Conservation (phyloP, 1,140 invertebrate species). For the Lepidurus couesii region DNA sequence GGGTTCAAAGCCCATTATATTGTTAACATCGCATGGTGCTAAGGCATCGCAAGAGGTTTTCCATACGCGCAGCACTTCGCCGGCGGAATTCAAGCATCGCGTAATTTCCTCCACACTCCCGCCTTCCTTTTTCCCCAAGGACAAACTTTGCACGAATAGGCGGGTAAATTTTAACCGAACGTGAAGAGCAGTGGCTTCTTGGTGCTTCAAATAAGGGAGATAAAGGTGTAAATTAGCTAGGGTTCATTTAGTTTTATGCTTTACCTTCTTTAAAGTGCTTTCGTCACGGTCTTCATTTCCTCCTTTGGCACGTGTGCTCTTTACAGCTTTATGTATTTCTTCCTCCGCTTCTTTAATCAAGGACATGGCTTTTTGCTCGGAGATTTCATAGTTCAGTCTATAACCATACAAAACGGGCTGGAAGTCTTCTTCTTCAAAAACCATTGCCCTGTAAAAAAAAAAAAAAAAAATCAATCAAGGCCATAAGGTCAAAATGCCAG, state of each 20-base stretch:
- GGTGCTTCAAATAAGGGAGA: conserved; percentile 28
- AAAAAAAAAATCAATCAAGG: conserved; percentile 9
- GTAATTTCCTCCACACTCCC: conserved; percentile 32
- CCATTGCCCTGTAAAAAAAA: conserved; percentile 57
- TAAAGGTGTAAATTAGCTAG: background rate
- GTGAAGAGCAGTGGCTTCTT: conserved; percentile 35
- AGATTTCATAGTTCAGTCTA: conserved; percentile 72
- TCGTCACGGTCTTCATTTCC: conserved; percentile 40
- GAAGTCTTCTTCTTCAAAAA: conserved; percentile 94
- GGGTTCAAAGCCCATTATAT: conserved; percentile 81
- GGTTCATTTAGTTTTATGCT: no score
- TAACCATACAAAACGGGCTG: conserved; percentile 91
- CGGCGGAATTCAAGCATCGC: background rate
- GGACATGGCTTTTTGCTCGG: conserved; percentile 69
- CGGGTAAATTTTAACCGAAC: conserved; percentile 40
- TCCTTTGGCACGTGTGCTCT: conserved; percentile 42
- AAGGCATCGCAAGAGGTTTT: background rate
- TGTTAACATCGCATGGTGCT: conserved; percentile 31
- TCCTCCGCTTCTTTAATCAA: conserved; percentile 89
- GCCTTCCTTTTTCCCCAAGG: conserved; percentile 51
- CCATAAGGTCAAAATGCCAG: background rate
- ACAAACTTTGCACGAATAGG: conserved; percentile 40
- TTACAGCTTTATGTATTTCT: conserved; percentile 69
- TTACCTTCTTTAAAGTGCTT: conserved; percentile 11
- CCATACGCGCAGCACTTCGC: background rate